Evolutionary conservation across 2,113 vertebrate species (phyloP), one percentile per base, ranked within the genome.

Genomic region (Polypterus bichir): DNA sequence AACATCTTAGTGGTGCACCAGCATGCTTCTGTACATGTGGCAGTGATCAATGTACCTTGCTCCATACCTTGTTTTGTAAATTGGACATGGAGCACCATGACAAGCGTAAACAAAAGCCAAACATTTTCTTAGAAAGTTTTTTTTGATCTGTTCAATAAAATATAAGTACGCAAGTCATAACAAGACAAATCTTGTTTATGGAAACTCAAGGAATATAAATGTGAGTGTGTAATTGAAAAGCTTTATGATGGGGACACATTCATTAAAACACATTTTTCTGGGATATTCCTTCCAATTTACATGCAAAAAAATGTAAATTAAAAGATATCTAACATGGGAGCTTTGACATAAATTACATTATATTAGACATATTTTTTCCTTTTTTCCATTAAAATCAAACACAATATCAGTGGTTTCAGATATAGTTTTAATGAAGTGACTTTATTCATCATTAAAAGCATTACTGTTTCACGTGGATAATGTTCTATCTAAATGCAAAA

Each of bases 331-430:
- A 45, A 58, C 8, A 45, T n/a, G 56, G 4, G 44, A 45, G 7
- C 56, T 45, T 27, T 58, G 44, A 58, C 44, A 58, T 58, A 58
- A 58, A 58, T 58, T 7, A n/a, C 44, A 44, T 58, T 44, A 58
- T 6, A 44, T 45, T 11, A 45, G 56, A 58, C 56, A 3, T 58
- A 5, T 11, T 4, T 58, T 10, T 55, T 55, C 10, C 5, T 55
- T 55, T 27, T 27, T 27, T 55, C 10, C 44, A 55, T 55, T 55
- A 11, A 55, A 55, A 8, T 55, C 54, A 6, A 55, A 55, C 5
- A 11, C 27, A 27, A 3, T 55, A 7, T 53, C 10, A 53, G 10
- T 55, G 10, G 10, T 11, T 55, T 55, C 54, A 5, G 54, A 10
- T 55, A 55, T 55, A 5, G 54, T 11, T 27, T 55, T 55, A 55